Evolutionary conservation across 2,113 vertebrate species (phyloP).

Genomic region (Mesocricetus auratus): DNA sequence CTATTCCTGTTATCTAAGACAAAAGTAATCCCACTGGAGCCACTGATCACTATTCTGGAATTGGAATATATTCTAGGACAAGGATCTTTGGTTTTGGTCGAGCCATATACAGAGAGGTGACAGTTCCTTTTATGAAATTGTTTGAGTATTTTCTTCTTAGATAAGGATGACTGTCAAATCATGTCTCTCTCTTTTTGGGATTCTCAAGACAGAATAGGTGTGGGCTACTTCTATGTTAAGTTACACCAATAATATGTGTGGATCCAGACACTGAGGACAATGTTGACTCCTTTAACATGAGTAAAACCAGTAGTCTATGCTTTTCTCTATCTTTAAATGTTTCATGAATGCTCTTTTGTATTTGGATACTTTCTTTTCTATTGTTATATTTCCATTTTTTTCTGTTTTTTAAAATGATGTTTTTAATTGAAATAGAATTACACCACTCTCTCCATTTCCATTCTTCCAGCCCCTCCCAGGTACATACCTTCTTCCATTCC

Average conservation of each 20-base stretch:
- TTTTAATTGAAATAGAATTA: not conserved
- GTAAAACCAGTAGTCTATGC: no score
- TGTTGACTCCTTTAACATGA: not conserved
- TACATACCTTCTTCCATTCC: not conserved
- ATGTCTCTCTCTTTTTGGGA: not conserved
- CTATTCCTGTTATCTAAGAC: not conserved
- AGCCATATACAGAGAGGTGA: not conserved
- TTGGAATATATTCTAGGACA: not conserved
- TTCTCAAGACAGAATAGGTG: not conserved
- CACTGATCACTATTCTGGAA: not conserved
- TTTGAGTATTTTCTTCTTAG: not conserved
- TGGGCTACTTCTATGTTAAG: not conserved
- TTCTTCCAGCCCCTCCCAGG: not conserved
- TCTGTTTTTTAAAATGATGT: not conserved
- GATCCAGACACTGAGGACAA: not conserved
- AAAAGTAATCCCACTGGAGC: not conserved
- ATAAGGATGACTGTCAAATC: not conserved
- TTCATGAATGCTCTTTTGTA: not conserved
- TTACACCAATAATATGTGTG: not conserved
- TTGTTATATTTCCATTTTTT: not conserved
- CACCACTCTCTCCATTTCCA: not conserved
- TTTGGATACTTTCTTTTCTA: not conserved
- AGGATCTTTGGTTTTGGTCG: not conserved
- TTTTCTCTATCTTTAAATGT: not conserved
- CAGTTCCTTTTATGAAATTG: not conserved